Evolutionary conservation across 2,113 vertebrate species (phyloP).

Genomic region (Hystrix cristata): DNA sequence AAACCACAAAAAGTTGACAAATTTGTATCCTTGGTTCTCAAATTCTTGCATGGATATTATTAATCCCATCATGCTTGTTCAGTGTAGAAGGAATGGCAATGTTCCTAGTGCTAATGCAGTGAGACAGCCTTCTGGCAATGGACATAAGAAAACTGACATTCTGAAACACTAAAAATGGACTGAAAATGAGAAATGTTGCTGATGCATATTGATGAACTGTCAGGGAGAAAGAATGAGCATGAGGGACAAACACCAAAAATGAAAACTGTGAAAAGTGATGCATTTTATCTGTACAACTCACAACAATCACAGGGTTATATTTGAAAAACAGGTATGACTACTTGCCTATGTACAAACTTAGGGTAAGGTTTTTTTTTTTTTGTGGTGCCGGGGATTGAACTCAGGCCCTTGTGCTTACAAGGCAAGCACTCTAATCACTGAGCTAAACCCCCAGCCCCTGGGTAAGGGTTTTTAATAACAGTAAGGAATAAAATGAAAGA

Average conservation of each 20-base stretch:
- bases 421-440: no score
- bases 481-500: background rate
- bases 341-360: background rate
- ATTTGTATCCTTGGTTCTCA: background rate
- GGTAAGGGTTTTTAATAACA: background rate
- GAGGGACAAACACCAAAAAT: background rate
- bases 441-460: background rate
- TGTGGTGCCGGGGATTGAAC: no score
- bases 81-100: background rate
- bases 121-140: background rate
- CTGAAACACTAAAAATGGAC: background rate
- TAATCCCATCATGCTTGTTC: background rate
- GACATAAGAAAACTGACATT: background rate
- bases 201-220: fast-evolving
- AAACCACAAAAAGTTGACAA: background rate
- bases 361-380: background rate
- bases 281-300: background rate
- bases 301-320: fast-evolving
- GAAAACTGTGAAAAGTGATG: background rate
- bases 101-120: no score
- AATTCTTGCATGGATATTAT: background rate
- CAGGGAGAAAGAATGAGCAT: background rate
- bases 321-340: background rate
- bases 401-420: no score
- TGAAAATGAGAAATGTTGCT: background rate